phyloP scores from a whole-genome alignment of 2,888 invertebrate genomes.

The Acanthosepion esculentum region DNA sequence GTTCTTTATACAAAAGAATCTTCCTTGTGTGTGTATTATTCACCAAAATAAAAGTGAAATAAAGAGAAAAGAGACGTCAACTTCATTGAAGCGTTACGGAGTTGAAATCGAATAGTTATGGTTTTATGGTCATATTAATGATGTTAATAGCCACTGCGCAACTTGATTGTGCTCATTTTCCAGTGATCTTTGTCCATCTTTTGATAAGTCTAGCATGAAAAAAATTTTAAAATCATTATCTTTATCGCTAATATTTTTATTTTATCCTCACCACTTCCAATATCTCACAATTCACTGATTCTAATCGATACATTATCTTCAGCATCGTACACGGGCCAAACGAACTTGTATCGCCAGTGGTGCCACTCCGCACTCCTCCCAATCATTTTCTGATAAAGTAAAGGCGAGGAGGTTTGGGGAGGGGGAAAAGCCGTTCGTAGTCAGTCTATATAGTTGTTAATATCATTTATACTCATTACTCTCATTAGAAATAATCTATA shows the following conservation, averaged over 20 bases:
- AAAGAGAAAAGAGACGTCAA: background rate
- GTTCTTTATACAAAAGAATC: background rate
- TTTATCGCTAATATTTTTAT: background rate
- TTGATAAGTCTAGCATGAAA: constrained; percentile 12
- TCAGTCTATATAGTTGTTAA: constrained; percentile 33
- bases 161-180: background rate
- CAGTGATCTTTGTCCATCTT: constrained; percentile 33
- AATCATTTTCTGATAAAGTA: background rate
- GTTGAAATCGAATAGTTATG: background rate
- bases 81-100: background rate
- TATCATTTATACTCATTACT: background rate
- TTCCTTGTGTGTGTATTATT: background rate
- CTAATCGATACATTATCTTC: constrained; percentile 33
- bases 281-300: background rate
- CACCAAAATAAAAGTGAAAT: background rate
- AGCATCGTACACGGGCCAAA: background rate
- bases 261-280: background rate
- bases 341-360: background rate
- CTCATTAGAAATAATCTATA: constrained; percentile 6
- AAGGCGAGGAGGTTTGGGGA: background rate
- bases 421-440: background rate
- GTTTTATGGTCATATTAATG: constrained; percentile 33
- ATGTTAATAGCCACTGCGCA: background rate
- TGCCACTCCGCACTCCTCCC: background rate
- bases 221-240: background rate